Evolutionary conservation across 37 sponge, comb jelly and placozoan genomes (phyloP), one percentile per base, ranked within the genome.

Genomic region (Bolinopsis microptera): DNA sequence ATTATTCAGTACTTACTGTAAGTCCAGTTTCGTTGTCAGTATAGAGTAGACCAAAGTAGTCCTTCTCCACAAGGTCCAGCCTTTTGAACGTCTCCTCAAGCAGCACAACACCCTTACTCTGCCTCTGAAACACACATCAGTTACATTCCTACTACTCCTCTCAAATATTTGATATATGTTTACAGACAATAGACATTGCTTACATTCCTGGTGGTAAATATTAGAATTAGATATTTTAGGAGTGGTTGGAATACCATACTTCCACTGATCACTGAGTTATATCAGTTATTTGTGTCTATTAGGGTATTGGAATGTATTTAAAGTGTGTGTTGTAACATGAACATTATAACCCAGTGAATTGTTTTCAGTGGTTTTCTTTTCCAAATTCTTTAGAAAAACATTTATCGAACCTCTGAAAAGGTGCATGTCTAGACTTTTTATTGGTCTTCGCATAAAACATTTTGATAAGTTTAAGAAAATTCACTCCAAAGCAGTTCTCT

Each of bases 31-130:
- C 38, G 23, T 34, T 35, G 39, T 93, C 83, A 38, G 26, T 69
- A 24, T 83, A 70, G 0, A 95, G 76, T 72, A 98, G 77, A 0
- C 98, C 98, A 92, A 98, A 98, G 76, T 97, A 98, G 92, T 96
- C 98, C 86, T 94, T 94, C 94, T 98, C 98, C 61, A 95, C 69
- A 0, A 98, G 69, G 76, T 95, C 95, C n/a, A 95, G 67, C 30
- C 95, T 93, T 30, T 80, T 68, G 32, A 95, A 94, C 28, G 96
- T 96, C 30, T 93, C 92, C 24, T 96, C 95, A 61, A 96, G 69
- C 88, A 98, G 92, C 32, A 40, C 94, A 38, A 92, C 75, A 3
- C 96, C 98, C n/a, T 92, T 69, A 26, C 92, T 93, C 25, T 95
- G 92, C 70, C 94, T 94, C 97, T 97, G 76, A 35, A 9, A 27